A percentile compares a stretch with the other conserved stretches of the same genome.
Evolutionary conservation across 2,113 vertebrate species (phyloP).

Genomic region (Ptyas mucosa): DNA sequence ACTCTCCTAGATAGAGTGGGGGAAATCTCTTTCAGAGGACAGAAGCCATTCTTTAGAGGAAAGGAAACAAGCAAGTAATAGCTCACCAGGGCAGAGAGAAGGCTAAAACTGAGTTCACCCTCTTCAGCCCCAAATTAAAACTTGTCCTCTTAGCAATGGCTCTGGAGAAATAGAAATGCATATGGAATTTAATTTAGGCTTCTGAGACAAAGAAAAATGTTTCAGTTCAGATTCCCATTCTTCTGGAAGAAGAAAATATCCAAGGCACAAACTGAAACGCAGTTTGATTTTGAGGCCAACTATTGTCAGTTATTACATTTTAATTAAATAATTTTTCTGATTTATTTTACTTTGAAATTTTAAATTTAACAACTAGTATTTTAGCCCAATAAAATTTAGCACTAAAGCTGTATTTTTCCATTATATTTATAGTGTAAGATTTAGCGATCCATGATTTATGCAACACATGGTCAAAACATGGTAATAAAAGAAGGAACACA

Average conservation of each 20-base stretch:
- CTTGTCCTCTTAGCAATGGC: background rate
- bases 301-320: background rate
- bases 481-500: conserved; percentile 41
- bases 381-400: conserved; percentile 18
- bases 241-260: background rate
- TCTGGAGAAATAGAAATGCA: no score
- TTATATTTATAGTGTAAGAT: background rate
- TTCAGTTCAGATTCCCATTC: background rate
- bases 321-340: conserved; percentile 15
- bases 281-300: background rate
- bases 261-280: background rate
- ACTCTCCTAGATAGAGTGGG: background rate
- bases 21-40: background rate
- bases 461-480: conserved; percentile 38
- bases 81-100: background rate
- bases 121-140: background rate
- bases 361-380: conserved; percentile 26
- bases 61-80: background rate
- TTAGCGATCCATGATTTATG: conserved; percentile 11
- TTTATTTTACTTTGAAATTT: conserved; percentile 32
- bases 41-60: background rate
- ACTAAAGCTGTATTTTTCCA: conserved; percentile 11
- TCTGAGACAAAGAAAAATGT: background rate
- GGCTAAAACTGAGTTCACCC: background rate
- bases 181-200: background rate